Evolutionary conservation across 2,888 invertebrate species (phyloP).

Genomic region (Napeogenes inachia): DNA sequence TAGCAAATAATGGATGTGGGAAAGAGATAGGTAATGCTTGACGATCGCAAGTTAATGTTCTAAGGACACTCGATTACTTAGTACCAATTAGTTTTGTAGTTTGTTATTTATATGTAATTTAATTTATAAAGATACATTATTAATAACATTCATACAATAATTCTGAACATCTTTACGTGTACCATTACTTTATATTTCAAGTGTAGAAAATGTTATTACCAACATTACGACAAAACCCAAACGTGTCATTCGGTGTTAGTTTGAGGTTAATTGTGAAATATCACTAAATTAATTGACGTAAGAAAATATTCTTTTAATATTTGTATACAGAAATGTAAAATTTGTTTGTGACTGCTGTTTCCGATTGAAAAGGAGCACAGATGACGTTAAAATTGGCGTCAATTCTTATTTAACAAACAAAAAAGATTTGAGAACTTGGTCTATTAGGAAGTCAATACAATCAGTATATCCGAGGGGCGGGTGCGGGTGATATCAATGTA

Average conservation of each 20-base stretch:
- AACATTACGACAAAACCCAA: background rate
- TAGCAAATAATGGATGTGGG: constrained; percentile 9
- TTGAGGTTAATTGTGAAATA: constrained; percentile 16
- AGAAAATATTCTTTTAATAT: no score
- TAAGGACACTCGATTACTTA: constrained; percentile 2
- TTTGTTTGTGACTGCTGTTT: background rate
- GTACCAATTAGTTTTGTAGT: background rate
- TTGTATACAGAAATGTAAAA: no score
- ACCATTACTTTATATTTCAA: no score
- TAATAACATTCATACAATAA: no score
- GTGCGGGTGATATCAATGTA: constrained; percentile 55
- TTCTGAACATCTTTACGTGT: no score
- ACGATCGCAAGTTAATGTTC: background rate
- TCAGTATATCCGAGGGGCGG: constrained; percentile 44
- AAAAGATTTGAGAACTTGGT: constrained; percentile 17
- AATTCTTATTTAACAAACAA: background rate
- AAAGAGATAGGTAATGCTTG: constrained; percentile 8
- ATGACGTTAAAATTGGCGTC: background rate
- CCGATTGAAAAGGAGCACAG: background rate
- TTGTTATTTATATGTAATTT: no score
- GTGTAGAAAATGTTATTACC: no score
- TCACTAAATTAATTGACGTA: background rate
- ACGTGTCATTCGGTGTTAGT: constrained; percentile 12
- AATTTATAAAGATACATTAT: no score
- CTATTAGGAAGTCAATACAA: constrained; percentile 58